Base-by-base conservation (phyloP, 1,140 invertebrate species). In the Drosophila nigromelanica region DNA sequence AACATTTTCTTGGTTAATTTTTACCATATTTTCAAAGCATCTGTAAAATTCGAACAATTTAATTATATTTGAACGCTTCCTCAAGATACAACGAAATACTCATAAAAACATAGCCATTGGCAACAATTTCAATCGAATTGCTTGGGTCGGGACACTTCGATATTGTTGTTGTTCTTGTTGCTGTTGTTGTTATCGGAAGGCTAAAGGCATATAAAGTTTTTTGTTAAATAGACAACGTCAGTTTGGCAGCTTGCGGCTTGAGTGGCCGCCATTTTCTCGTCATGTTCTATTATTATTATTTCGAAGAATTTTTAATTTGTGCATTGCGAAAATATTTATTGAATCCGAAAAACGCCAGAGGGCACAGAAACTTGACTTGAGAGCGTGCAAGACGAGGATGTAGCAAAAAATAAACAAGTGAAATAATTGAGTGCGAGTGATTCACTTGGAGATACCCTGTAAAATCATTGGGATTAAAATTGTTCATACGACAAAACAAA, bases 301-400 rank as follows among this genome's bases (percentile, higher is more conserved):
- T 66, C 68, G 21, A 89, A 75, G 83, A 89, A 87, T 87, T 87
- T 87, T 87, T 87, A 87, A 87, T 87, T 89, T 87, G 79, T 87
- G 78, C 83, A 89, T 87, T 87, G 83, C 71, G 58, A 83, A 87
- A 87, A 87, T 87, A 87, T 87, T 87, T 87, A 87, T 87, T 89
- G 83, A 87, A 89, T 89, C 83, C 83, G 66, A 87, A 79, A 66
- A 89, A 55, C 73, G 79, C 83, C 62, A 51, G 74, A 71, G 73
- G 83, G 45, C 56, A 73, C 39, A 15, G 35, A 30, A 67, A 66
- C 62, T 59, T 67, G 47, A 47, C 47, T 58, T 40, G 35, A 6
- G 4, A 58, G 21, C 21, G 21, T 24, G 27, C 27, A 39, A 58
- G 33, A 51, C 37, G 21, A 51, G 11, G 15, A 37, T 37, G 14